Conservation (phyloP, 1,140 invertebrate species). For the Oncopodura yosiiana region DNA sequence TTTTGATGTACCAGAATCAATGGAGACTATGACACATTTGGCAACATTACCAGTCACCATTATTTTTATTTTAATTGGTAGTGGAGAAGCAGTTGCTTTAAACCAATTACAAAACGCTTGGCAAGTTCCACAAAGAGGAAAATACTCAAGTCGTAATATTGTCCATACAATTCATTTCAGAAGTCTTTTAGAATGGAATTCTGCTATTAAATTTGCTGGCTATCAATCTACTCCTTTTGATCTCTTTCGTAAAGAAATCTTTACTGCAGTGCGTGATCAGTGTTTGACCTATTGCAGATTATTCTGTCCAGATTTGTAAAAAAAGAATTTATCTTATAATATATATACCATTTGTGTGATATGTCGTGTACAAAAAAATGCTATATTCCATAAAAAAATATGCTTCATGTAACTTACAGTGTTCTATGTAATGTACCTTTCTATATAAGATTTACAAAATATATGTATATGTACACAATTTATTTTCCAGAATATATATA, state of each 20-base stretch:
- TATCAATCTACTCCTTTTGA: slow-evolving; percentile 8
- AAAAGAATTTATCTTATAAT: too few species aligned
- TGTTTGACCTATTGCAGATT: slow-evolving; percentile 2
- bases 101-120: slow-evolving; percentile 15
- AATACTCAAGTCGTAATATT: slow-evolving; percentile 18
- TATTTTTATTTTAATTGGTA: slow-evolving; percentile 23
- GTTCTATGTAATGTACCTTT: too few species aligned
- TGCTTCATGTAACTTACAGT: too few species aligned
- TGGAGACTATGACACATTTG: slow-evolving; percentile 16
- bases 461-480: too few species aligned
- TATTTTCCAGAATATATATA: too few species aligned
- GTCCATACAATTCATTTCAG: slow-evolving; percentile 23
- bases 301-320: too few species aligned
- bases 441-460: too few species aligned
- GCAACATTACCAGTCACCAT: slow-evolving; percentile 23
- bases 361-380: too few species aligned
- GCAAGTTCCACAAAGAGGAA: slow-evolving; percentile 10
- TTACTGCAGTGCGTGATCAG: slow-evolving; percentile 13
- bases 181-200: slow-evolving; percentile 24
- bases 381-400: too few species aligned
- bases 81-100: slow-evolving; percentile 19
- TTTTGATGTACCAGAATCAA: slow-evolving; percentile 16
- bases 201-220: slow-evolving; percentile 14
- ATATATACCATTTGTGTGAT: too few species aligned
- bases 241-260: slow-evolving; percentile 26